Evolutionary conservation across 2,113 vertebrate genomes (phyloP), one percentile per base, ranked within the genome.

Genomic region (Bucco capensis): DNA sequence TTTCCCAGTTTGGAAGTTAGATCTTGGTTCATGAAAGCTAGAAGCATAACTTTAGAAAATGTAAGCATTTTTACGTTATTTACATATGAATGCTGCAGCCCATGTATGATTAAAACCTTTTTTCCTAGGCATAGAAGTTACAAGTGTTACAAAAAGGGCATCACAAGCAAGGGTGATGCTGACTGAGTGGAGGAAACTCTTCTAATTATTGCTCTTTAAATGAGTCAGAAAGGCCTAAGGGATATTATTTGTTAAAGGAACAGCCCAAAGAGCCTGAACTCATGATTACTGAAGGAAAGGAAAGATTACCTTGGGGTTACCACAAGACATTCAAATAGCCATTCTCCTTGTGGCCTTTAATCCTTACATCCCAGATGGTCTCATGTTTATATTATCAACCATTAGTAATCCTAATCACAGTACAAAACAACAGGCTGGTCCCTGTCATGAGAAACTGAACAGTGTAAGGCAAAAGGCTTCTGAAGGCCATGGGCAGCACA

Each of bases 191-290:
- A 86, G 73, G 49, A 92, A 91, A 77, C 23, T 9, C 51, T 83
- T 90, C 54, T 78, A 83, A 86, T 89, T 93, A 79, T 72, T 94
- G 31, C 70, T 53, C 65, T 90, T 60, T 15, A 83, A 83, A 92
- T 74, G 72, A 92, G 61, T 90, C 88, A 94, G 53, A 46, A 71
- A 81, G 38, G 73, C 80, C 88, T 75, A 46, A 86, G 66, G 83
- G 72, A 28, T 86, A 66, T 58, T 77, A 81, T 74, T 81, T 88
- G 33, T 93, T 83, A 86, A 65, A 67, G 16, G 24, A 95, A 67
- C 51, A 77, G 37, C 50, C 40, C 72, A 19, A 85, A 77, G 14
- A 72, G 49, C 28, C 85, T 83, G 53, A 91, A 77, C 40, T 77
- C 64, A 51, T 64, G 33, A n/a, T 62, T 82, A 46, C 16, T 50